These are phyloP conservation scores for Ariopsis seemanni DNA, from an alignment of 2,113 vertebrate genomes.

Conservation along the genomic window DNA sequence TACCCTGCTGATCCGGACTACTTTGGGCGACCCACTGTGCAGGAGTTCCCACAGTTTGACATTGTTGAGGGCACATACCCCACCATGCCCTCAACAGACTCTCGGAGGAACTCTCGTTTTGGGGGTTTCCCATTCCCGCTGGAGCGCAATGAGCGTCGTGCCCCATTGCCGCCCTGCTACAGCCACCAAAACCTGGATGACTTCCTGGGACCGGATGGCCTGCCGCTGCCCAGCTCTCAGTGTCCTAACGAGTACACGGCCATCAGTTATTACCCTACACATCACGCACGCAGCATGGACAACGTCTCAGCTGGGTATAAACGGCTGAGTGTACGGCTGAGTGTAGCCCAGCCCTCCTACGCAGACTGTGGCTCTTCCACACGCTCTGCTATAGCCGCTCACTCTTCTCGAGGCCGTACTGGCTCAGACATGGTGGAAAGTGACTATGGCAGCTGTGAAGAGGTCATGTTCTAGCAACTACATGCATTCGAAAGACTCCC, in stretches of 20 bases:
- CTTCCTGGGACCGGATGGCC: slow-evolving; percentile 79
- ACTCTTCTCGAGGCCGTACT: slow-evolving; percentile 72
- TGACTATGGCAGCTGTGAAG: slow-evolving; percentile 95
- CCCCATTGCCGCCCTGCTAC: slow-evolving; percentile 91
- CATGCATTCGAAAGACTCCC: neutral
- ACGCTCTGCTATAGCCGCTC: slow-evolving; percentile 61
- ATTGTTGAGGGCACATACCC: slow-evolving; percentile 77
- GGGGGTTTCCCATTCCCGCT: slow-evolving; percentile 93
- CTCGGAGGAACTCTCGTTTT: slow-evolving; percentile 78
- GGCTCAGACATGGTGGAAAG: slow-evolving; percentile 89
- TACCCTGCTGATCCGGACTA: slow-evolving; percentile 85
- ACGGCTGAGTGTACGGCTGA: slow-evolving; percentile 87
- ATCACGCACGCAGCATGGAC: slow-evolving; percentile 75
- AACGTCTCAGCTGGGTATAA: slow-evolving; percentile 78
- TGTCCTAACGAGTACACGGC: slow-evolving; percentile 92
- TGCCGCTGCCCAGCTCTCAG: slow-evolving; percentile 74
- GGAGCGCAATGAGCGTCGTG: slow-evolving; percentile 85
- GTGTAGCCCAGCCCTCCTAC: slow-evolving; percentile 89
- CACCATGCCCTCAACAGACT: slow-evolving; percentile 63
- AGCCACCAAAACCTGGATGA: slow-evolving; percentile 94
- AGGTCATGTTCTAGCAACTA: slow-evolving; percentile 89
- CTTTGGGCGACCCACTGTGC: slow-evolving; percentile 75
- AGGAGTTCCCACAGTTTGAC: slow-evolving; percentile 85
- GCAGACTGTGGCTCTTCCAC: slow-evolving; percentile 73
- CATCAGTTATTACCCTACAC: slow-evolving; percentile 91